These are phyloP conservation scores for Lepus timidus DNA, from an alignment of 2,113 vertebrate genomes.

Conservation along the genomic window DNA sequence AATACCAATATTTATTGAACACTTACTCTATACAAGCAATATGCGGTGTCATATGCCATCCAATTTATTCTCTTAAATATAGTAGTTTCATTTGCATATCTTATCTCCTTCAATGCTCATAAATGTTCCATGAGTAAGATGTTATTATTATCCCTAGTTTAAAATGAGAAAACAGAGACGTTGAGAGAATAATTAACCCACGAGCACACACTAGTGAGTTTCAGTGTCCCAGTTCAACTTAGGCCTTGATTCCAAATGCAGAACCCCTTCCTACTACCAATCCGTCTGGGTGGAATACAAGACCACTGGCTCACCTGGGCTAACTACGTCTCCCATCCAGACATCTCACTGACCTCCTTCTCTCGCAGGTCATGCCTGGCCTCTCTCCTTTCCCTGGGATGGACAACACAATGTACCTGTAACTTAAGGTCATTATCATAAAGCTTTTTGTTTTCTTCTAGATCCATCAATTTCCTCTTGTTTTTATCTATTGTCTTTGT, in stretches of 20 bases:
- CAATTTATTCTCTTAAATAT: conserved; percentile 79
- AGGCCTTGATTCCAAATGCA: conserved; percentile 50
- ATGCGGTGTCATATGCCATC: conserved; percentile 37
- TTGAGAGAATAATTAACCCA: conserved; percentile 51
- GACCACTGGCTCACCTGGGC: not conserved
- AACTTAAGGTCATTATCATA: not conserved
- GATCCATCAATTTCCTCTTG: not conserved
- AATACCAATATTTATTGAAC: conserved; percentile 67
- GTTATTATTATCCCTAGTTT: conserved; percentile 77
- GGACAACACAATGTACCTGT: not conserved
- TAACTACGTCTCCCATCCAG: not conserved
- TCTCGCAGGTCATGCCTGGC: not conserved
- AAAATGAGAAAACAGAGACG: conserved; percentile 68
- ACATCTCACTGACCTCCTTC: not conserved
- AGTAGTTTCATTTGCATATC: conserved; percentile 74
- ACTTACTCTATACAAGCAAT: conserved; percentile 46
- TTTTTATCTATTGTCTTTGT: not conserved
- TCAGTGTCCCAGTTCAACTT: conserved; percentile 55
- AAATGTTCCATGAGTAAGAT: conserved; percentile 79
- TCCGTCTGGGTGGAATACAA: not conserved
- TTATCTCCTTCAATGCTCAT: conserved; percentile 74
- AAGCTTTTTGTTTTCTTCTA: not conserved
- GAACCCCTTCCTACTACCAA: not conserved
- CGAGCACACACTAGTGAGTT: conserved; percentile 32
- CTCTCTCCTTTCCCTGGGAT: not conserved